Evolutionary conservation across 2,113 vertebrate genomes (phyloP).

Genomic region (Pao palembangensis): DNA sequence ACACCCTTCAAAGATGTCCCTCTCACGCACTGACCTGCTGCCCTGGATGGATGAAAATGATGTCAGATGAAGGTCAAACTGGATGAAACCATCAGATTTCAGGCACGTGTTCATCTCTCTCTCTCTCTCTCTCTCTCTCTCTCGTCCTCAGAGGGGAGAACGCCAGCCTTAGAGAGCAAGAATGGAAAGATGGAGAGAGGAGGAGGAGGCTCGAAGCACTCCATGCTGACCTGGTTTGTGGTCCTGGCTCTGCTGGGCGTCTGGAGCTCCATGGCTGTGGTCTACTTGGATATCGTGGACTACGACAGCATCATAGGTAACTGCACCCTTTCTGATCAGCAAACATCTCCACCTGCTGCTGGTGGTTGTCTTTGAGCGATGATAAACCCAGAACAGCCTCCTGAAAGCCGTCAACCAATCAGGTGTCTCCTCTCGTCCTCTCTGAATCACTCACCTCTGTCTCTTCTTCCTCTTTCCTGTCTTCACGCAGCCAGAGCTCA

Average conservation of each 20-base stretch:
- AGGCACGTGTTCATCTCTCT: neutral
- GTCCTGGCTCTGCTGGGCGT: slow-evolving; percentile 91
- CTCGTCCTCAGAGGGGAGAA: slow-evolving; percentile 59
- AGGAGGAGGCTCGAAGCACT: slow-evolving; percentile 54
- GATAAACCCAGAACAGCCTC: no score
- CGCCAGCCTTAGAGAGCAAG: slow-evolving; percentile 68
- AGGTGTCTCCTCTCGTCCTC: neutral
- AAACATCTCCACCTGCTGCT: no score
- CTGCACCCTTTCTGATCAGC: no score
- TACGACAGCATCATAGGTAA: slow-evolving; percentile 91
- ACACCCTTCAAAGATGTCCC: no score
- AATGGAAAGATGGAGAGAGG: slow-evolving; percentile 77
- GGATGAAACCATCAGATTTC: no score
- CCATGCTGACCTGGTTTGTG: slow-evolving; percentile 92
- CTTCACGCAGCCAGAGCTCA: slow-evolving; percentile 89
- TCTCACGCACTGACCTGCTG: no score
- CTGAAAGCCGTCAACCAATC: no score
- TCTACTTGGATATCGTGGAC: slow-evolving; percentile 96
- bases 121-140: neutral
- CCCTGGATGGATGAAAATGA: no score
- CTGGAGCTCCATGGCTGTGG: slow-evolving; percentile 92
- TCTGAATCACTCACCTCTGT: neutral
- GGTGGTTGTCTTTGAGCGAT: no score
- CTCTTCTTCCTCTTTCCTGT: neutral
- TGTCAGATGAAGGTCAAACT: no score